phyloP scores from a whole-genome alignment of 2,113 vertebrate species.

The Scomber japonicus region DNA sequence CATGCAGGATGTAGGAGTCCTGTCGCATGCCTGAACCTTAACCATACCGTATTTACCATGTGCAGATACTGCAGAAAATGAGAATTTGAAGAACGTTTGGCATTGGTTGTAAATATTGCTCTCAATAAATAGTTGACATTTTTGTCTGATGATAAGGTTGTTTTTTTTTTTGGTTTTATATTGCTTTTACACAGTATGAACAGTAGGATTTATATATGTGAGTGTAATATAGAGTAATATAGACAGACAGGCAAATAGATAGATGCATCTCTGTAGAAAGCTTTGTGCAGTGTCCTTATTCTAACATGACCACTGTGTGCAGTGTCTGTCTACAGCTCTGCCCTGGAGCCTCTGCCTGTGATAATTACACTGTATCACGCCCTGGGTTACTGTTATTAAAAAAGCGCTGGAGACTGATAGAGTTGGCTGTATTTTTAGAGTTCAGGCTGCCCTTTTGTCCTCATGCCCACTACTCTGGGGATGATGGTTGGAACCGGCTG shows the following conservation, averaged over 20 bases:
- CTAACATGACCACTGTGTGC: conserved; percentile 44
- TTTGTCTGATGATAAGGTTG: too few relatives aligned
- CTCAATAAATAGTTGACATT: too few relatives aligned
- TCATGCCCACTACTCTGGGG: conserved; percentile 36
- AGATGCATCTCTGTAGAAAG: not conserved
- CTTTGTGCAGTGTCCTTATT: conserved; percentile 4
- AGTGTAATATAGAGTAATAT: too few relatives aligned
- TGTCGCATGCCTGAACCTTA: too few relatives aligned
- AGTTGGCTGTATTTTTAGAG: conserved; percentile 63
- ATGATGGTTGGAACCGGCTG: conserved; percentile 21
- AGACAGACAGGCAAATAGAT: not conserved
- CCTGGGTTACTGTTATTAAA: conserved; percentile 54
- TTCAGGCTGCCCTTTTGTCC: conserved; percentile 59
- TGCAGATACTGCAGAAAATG: too few relatives aligned
- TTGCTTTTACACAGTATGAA: too few relatives aligned
- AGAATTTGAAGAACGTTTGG: too few relatives aligned
- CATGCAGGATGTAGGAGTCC: too few relatives aligned
- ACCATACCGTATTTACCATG: too few relatives aligned
- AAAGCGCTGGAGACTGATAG: conserved; percentile 43
- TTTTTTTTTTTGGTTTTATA: too few relatives aligned
- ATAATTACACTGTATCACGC: conserved; percentile 59
- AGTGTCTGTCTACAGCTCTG: conserved; percentile 29
- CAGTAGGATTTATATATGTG: too few relatives aligned
- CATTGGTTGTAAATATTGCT: too few relatives aligned
- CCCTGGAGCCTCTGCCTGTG: conserved; percentile 31